Percentiles rank a stretch among this genome's conserved stretches.
Conservation (phyloP, 2,113 vertebrate genomes). For the Toxotes jaculatrix region DNA sequence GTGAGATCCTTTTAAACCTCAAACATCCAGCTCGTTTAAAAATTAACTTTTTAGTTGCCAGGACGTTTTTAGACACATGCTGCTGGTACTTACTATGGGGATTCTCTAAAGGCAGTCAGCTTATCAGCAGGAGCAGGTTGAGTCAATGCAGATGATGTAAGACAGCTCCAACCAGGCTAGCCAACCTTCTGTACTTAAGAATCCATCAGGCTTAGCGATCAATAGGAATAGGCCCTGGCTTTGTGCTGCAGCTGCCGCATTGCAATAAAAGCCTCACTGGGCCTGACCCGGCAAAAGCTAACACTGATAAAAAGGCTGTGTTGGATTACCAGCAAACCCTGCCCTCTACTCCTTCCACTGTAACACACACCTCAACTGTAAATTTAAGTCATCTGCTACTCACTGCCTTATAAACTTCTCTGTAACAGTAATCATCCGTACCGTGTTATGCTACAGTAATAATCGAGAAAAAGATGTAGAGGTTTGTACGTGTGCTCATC, state of each 20-base stretch:
- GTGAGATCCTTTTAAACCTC: background rate
- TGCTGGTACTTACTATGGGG: background rate
- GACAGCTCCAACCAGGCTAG: constrained; percentile 60
- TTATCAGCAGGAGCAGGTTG: constrained; percentile 45
- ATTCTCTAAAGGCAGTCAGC: constrained; percentile 30
- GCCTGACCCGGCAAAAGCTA: constrained; percentile 60
- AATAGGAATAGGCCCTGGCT: constrained; percentile 68
- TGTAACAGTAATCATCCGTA: background rate
- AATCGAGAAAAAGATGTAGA: background rate
- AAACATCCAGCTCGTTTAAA: background rate
- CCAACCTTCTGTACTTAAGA: constrained; percentile 74
- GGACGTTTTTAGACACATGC: background rate
- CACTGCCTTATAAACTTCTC: background rate
- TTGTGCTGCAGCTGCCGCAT: constrained; percentile 74
- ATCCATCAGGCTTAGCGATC: constrained; percentile 74
- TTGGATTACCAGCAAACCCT: constrained; percentile 53
- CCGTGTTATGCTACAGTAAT: background rate
- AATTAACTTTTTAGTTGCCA: background rate
- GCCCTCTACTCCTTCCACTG: constrained; percentile 1
- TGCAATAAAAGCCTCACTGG: constrained; percentile 70
- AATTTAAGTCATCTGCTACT: constrained; percentile 21
- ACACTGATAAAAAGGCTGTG: constrained; percentile 48
- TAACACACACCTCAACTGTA: constrained; percentile 39
- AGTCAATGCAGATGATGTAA: constrained; percentile 70
- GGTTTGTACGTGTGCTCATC: background rate